Evolutionary conservation across 1,140 invertebrate species (phyloP), one percentile per base, ranked within the genome.

Genomic region (Cydia fagiglandana): DNA sequence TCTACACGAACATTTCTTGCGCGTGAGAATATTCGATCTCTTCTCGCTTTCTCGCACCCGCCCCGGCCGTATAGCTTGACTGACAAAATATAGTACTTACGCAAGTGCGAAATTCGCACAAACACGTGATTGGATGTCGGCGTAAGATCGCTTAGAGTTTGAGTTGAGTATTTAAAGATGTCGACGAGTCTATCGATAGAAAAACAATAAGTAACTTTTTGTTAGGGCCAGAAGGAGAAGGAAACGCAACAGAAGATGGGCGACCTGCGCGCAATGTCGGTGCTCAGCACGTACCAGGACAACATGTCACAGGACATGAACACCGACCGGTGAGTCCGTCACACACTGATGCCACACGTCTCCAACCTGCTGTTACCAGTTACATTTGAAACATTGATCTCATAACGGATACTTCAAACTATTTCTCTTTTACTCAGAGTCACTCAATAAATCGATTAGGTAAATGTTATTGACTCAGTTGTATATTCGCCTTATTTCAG

Each of bases 221-320:
- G 74, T 86, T 84, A 82, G 81, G 81, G 78, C 74, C 85, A 92
- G 91, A 85, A 81, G 86, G 90, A 92, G 89, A 91, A 83, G 79
- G 84, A 86, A 83, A 78, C 80, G 79, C 77, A 88, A 77, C 89
- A 87, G 81, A 85, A 84, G 80, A 87, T 87, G 64, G 84, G 83
- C 34, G 92, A 93, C 78, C 81, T 93, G 74, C 91, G 93, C 75
- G 92, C 92, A 17, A 93, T 93, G 88, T 93, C 93, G 4, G 91
- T 93, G 70, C 88, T 93, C 75, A 93, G 92, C 83, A 93, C 86
- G 53, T 93, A 92, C 81, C 85, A 83, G 77, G 93, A 93, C 83
- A 93, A 90, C 77, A 85, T 93, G 64, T 93, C 93, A 41, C 86
- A 90, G 79, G 93, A 93, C 73, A 93, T 93, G 91, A 93, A 93